These are phyloP conservation scores for Hypsopygia costalis DNA, from an alignment of 2,888 invertebrate genomes.

Conservation along the genomic window DNA sequence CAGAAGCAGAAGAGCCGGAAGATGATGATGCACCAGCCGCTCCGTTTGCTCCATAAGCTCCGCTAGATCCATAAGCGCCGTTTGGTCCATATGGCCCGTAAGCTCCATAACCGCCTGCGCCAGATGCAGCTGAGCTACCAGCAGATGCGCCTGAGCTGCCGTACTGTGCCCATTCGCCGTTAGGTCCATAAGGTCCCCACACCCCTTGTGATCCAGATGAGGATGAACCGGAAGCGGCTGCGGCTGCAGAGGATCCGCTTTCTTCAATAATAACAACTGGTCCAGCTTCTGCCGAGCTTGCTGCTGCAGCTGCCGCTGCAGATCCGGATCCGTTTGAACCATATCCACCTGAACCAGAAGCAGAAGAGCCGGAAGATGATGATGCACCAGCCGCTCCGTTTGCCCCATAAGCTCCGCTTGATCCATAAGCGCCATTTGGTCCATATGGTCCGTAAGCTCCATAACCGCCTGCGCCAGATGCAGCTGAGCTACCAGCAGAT, in stretches of 20 bases:
- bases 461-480: slow-evolving; percentile 7
- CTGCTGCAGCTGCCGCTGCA: slow-evolving; percentile 9
- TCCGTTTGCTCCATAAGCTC: background rate
- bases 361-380: slow-evolving; percentile 11
- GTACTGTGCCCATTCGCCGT: background rate
- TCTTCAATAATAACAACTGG: background rate
- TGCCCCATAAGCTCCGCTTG: background rate
- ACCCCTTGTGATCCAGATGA: slow-evolving; percentile 12
- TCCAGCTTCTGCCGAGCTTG: background rate
- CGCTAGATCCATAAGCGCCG: slow-evolving; percentile 3
- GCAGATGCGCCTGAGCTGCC: background rate
- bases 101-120: slow-evolving; percentile 9
- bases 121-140: background rate
- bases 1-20: slow-evolving; percentile 1
- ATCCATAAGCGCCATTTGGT: slow-evolving; percentile 3
- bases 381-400: background rate
- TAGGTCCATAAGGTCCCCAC: slow-evolving; percentile 4
- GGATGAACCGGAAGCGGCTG: slow-evolving; percentile 3
- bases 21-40: background rate
- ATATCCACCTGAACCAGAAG: slow-evolving; percentile 11
- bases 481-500: slow-evolving; percentile 14
- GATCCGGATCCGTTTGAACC: slow-evolving; percentile 9
- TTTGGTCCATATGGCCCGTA: slow-evolving; percentile 1
- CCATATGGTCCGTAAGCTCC: slow-evolving; percentile 1
- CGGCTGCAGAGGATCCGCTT: slow-evolving; percentile 7